phyloP scores from a whole-genome alignment of 2,797 vertebrate species.

The Thamnophis elegans region DNA sequence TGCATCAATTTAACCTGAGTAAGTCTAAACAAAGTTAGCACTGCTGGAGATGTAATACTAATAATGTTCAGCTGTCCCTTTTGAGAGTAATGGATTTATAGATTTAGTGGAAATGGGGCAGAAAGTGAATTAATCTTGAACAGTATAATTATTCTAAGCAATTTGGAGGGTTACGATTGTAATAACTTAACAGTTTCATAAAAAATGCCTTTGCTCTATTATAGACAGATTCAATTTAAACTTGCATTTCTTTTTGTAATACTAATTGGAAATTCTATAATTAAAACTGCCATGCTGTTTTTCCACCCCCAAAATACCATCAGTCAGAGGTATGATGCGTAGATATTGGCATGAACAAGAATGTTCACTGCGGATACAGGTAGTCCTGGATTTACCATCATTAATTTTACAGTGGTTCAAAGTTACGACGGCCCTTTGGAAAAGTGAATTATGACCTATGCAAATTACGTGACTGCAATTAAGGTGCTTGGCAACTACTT shows the following conservation, averaged over 20 bases:
- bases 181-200: neutral
- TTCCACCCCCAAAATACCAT: neutral
- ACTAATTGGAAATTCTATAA: neutral
- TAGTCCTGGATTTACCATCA: neutral
- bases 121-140: neutral
- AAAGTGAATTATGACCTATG: neutral
- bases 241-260: slow-evolving; percentile 18
- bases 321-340: rapidly evolving
- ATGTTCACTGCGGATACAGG: slow-evolving; percentile 10
- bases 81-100: neutral
- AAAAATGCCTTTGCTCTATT: slow-evolving; percentile 13
- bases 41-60: neutral
- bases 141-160: neutral
- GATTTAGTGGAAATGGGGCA: neutral
- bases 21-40: neutral
- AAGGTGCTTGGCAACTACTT: neutral
- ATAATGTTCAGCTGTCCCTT: neutral
- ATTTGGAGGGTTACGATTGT: neutral
- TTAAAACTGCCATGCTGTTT: slow-evolving; percentile 23
- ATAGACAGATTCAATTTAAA: slow-evolving; percentile 32
- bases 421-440: neutral
- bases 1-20: neutral
- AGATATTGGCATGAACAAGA: neutral
- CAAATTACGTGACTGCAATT: neutral
- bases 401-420: neutral